phyloP scores from a whole-genome alignment of 2,797 vertebrate species.

The Pseudomugil tenellus region DNA sequence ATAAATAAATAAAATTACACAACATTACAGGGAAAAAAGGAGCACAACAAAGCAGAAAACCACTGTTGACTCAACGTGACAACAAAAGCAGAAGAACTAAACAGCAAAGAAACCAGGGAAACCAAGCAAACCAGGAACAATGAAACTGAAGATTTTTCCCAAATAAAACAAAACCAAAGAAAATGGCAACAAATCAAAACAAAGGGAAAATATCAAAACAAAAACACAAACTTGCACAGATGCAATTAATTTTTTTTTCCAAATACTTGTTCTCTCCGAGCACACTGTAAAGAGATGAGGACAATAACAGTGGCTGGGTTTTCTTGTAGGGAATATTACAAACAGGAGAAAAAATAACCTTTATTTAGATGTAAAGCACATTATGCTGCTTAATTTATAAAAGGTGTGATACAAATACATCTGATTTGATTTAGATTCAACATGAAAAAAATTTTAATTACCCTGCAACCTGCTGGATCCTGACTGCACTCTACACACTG shows the following conservation, averaged over 20 bases:
- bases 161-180: background rate
- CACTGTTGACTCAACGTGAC: background rate
- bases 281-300: too few relatives aligned
- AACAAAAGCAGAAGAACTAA: background rate
- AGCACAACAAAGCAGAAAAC: background rate
- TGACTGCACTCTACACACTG: too few relatives aligned
- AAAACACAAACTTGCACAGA: background rate
- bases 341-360: too few relatives aligned
- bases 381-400: too few relatives aligned
- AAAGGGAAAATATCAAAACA: background rate
- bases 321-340: too few relatives aligned
- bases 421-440: too few relatives aligned
- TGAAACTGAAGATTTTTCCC: background rate
- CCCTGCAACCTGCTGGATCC: too few relatives aligned
- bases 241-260: background rate
- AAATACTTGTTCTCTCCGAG: background rate
- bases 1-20: too few relatives aligned
- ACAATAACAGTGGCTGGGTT: too few relatives aligned
- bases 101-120: background rate
- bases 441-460: too few relatives aligned
- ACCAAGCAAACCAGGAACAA: background rate
- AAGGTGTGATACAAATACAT: too few relatives aligned
- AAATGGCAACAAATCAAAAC: background rate
- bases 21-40: background rate
- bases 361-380: too few relatives aligned